phyloP scores from a whole-genome alignment of 2,113 vertebrate genomes.

The Bettongia penicillata region DNA sequence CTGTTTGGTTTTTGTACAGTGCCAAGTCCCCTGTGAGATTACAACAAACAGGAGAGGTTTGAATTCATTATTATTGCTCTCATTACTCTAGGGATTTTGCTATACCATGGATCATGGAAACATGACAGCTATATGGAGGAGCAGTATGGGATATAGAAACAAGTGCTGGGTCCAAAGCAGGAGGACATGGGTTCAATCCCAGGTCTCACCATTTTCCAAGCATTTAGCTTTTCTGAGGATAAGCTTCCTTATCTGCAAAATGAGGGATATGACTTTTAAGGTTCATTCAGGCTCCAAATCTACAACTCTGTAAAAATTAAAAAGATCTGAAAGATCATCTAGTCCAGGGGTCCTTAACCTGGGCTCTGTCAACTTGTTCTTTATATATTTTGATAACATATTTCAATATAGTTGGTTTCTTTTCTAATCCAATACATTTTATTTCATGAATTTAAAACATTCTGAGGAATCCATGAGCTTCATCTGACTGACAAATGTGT shows the following conservation, averaged over 20 bases:
- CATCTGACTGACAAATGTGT: neutral
- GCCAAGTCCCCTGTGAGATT: neutral
- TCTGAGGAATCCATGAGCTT: neutral
- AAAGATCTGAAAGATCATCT: neutral
- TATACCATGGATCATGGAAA: neutral
- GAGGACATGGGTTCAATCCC: neutral
- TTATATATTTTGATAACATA: neutral
- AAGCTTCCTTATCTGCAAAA: conserved; percentile 26
- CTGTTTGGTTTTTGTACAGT: neutral
- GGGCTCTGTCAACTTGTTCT: neutral
- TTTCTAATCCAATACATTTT: neutral
- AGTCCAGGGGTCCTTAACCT: neutral
- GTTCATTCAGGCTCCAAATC: neutral
- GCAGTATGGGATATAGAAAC: neutral
- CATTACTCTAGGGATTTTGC: neutral
- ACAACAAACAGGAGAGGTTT: neutral
- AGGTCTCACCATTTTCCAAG: neutral
- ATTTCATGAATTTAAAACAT: neutral
- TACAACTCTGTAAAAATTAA: neutral
- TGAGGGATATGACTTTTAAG: neutral
- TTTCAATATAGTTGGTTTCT: neutral
- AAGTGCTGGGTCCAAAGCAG: neutral
- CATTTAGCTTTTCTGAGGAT: neutral
- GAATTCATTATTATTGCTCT: neutral
- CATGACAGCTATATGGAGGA: neutral